Conservation (phyloP, 2,888 invertebrate species). For the Dilophus febrilis region DNA sequence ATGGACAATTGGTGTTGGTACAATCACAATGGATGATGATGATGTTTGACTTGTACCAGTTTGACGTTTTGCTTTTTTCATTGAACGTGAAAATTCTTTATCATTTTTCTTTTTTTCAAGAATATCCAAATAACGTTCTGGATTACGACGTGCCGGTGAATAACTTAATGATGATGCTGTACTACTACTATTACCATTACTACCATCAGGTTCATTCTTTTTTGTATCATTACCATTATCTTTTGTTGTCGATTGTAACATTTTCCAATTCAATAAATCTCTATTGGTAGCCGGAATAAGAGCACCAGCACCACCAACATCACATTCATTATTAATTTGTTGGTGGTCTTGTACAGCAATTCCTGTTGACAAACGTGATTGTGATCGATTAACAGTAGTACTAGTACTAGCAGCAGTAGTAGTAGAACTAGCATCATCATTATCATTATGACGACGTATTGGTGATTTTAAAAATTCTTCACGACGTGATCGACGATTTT, state of each 20-base stretch:
- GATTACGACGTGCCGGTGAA: conserved; percentile 49
- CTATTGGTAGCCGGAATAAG: too few species aligned
- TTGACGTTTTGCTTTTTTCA: too few species aligned
- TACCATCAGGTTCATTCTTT: too few species aligned
- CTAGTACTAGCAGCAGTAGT: conserved; percentile 5
- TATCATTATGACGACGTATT: not conserved
- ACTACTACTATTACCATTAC: conserved; percentile 7
- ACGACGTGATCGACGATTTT: not conserved
- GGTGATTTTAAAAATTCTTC: conserved; percentile 1
- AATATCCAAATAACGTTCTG: conserved; percentile 46
- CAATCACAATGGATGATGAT: too few species aligned
- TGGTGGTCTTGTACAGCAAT: conserved; percentile 25
- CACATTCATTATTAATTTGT: not conserved
- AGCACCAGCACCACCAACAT: too few species aligned
- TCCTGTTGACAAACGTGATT: conserved; percentile 10
- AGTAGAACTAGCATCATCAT: conserved; percentile 2
- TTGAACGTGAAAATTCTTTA: not conserved
- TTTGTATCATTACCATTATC: conserved; percentile 9
- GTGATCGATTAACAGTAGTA: conserved; percentile 6
- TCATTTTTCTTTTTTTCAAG: not conserved
- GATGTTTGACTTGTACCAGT: too few species aligned
- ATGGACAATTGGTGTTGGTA: too few species aligned
- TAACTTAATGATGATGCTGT: conserved; percentile 37
- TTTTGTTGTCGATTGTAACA: conserved; percentile 11
- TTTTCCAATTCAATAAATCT: conserved; percentile 1